These are phyloP conservation scores for Hyphantria cunea DNA, from an alignment of 1,140 invertebrate species.

Conservation along the genomic window DNA sequence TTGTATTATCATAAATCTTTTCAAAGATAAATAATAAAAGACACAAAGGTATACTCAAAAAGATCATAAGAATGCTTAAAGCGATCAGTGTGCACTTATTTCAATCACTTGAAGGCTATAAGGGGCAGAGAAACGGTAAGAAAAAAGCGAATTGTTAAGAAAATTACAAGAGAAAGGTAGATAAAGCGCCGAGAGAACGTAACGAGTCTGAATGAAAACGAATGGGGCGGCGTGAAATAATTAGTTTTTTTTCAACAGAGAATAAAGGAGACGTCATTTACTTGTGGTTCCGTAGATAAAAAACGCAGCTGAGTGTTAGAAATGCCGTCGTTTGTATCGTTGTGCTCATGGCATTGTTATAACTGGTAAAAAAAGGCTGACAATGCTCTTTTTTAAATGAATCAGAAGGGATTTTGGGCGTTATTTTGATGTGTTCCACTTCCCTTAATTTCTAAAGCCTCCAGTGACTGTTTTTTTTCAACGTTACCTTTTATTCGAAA, in stretches of 20 bases:
- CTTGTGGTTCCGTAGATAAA: not conserved
- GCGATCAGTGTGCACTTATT: conserved; percentile 6
- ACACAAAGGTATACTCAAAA: not conserved
- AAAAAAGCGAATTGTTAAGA: not conserved
- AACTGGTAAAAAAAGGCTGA: too few relatives aligned
- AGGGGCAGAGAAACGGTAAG: conserved; percentile 7
- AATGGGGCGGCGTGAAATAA: conserved; percentile 31
- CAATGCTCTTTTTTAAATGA: too few relatives aligned
- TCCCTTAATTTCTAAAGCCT: too few relatives aligned
- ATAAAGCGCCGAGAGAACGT: conserved; percentile 7
- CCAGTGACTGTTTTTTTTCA: too few relatives aligned
- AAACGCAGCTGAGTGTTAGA: not conserved
- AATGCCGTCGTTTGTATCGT: too few relatives aligned
- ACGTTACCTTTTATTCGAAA: too few relatives aligned
- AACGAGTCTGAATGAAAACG: conserved; percentile 26
- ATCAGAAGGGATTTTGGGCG: too few relatives aligned
- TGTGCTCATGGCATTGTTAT: too few relatives aligned
- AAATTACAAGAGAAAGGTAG: conserved; percentile 8
- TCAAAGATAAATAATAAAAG: too few relatives aligned
- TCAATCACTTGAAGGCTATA: conserved; percentile 12
- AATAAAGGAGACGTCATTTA: not conserved
- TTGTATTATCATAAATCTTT: too few relatives aligned
- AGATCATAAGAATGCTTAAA: conserved; percentile 12
- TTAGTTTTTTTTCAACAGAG: conserved; percentile 28
- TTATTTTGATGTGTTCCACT: too few relatives aligned